Percentiles rank a stretch among this genome's conserved stretches.
These are phyloP conservation scores for Heterotis niloticus DNA, from an alignment of 2,113 vertebrate species.

Conservation along the genomic window DNA sequence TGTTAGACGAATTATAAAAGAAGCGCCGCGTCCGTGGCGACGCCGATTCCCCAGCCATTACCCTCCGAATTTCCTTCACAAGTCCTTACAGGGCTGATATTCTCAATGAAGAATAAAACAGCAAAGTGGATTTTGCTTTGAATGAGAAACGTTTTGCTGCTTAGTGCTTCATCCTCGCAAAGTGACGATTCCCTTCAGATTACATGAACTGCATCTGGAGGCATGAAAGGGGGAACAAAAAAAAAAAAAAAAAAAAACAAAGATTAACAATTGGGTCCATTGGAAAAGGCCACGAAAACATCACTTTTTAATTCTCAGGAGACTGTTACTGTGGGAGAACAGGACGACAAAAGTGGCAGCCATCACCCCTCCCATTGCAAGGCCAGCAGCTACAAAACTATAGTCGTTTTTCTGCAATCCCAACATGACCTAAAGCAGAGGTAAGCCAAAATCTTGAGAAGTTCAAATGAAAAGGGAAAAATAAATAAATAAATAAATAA, in stretches of 20 bases:
- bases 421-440: neutral
- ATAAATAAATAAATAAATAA: too few relatives aligned
- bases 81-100: slow-evolving; percentile 58
- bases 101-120: slow-evolving; percentile 67
- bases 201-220: slow-evolving; percentile 96
- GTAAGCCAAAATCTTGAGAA: neutral
- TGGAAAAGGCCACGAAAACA: neutral
- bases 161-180: slow-evolving; percentile 64
- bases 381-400: slow-evolving; percentile 1
- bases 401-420: neutral
- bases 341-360: neutral
- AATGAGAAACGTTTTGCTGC: slow-evolving; percentile 65
- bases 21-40: slow-evolving; percentile 41
- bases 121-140: slow-evolving; percentile 70
- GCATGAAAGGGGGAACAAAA: slow-evolving; percentile 11
- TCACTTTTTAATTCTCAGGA: neutral
- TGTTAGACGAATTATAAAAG: slow-evolving; percentile 63
- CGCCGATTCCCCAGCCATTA: slow-evolving; percentile 33
- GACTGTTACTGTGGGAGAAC: neutral
- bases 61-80: slow-evolving; percentile 49
- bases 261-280: neutral
- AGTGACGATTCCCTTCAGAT: slow-evolving; percentile 61
- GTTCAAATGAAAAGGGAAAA: neutral
- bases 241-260: too few relatives aligned
- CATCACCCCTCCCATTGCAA: neutral